Evolutionary conservation across 1,140 invertebrate species (phyloP).

Genomic region (Tetranychus cinnabarinus): DNA sequence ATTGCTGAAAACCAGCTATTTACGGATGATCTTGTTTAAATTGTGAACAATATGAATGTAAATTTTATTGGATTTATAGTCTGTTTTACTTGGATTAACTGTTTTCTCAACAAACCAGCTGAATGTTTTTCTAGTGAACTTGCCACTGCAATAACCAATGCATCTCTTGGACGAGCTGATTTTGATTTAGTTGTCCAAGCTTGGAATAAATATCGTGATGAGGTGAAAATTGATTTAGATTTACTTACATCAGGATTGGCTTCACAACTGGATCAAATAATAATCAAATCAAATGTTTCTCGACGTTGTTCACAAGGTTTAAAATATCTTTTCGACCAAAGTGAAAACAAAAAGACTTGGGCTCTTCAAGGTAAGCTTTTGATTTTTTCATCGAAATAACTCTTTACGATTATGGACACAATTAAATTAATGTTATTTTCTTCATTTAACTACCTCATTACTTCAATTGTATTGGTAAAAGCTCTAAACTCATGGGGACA

Average conservation of each 20-base stretch:
- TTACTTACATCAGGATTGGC: not conserved
- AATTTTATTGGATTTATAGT: too few relatives aligned
- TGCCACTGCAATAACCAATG: too few relatives aligned
- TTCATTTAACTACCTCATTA: not conserved
- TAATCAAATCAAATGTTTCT: not conserved
- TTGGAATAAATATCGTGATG: not conserved
- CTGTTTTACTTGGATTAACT: too few relatives aligned
- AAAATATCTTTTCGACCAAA: not conserved
- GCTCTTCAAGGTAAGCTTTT: not conserved
- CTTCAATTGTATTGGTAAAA: not conserved
- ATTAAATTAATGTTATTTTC: not conserved
- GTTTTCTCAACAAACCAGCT: too few relatives aligned
- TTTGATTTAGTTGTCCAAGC: not conserved
- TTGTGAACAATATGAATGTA: too few relatives aligned
- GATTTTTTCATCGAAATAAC: not conserved
- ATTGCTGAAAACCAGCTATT: too few relatives aligned
- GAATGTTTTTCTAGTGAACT: too few relatives aligned
- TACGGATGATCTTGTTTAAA: too few relatives aligned
- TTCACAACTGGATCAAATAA: not conserved
- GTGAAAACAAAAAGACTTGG: not conserved
- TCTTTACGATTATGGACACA: not conserved
- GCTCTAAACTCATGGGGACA: conserved; percentile 5
- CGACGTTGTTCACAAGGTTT: not conserved
- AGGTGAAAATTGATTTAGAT: not conserved
- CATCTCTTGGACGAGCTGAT: not conserved